phyloP scores from a whole-genome alignment of 2,888 invertebrate species.

The Peribatodes rhomboidaria region DNA sequence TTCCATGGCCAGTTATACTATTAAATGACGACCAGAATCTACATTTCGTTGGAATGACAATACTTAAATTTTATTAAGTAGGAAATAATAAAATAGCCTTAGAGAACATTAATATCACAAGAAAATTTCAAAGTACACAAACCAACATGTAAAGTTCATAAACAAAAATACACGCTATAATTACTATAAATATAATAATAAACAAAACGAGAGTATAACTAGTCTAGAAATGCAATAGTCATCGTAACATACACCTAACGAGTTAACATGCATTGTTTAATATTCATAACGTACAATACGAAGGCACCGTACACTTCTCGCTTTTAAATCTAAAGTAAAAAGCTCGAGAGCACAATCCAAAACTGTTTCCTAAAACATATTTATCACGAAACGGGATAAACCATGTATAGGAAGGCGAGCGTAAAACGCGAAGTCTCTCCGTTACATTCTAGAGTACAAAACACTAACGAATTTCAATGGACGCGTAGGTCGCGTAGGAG shows the following conservation, averaged over 20 bases:
- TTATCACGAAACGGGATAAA: slow-evolving; percentile 78
- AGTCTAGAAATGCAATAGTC: slow-evolving; percentile 84
- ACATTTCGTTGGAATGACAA: slow-evolving; percentile 69
- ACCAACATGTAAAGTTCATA: slow-evolving; percentile 76
- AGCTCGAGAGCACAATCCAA: slow-evolving; percentile 48
- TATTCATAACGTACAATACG: slow-evolving; percentile 53
- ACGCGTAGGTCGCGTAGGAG: slow-evolving; percentile 61
- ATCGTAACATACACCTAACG: slow-evolving; percentile 74
- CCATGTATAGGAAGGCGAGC: slow-evolving; percentile 71
- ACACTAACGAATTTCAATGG: slow-evolving; percentile 71
- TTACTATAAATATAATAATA: slow-evolving; percentile 76
- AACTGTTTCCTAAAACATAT: slow-evolving; percentile 74
- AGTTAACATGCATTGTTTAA: slow-evolving; percentile 76
- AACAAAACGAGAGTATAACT: slow-evolving; percentile 83
- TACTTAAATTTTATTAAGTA: slow-evolving; percentile 63
- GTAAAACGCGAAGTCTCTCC: slow-evolving; percentile 57
- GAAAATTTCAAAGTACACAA: slow-evolving; percentile 81
- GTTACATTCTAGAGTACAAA: slow-evolving; percentile 69
- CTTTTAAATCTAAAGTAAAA: slow-evolving; percentile 51
- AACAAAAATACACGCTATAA: slow-evolving; percentile 81
- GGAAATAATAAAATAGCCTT: slow-evolving; percentile 73
- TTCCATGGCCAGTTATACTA: slow-evolving; percentile 43
- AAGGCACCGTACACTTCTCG: slow-evolving; percentile 76
- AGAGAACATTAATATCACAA: slow-evolving; percentile 83
- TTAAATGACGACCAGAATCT: slow-evolving; percentile 41